These are phyloP conservation scores for Darevskia mixta DNA, from an alignment of 2,797 vertebrate species.

Conservation along the genomic window DNA sequence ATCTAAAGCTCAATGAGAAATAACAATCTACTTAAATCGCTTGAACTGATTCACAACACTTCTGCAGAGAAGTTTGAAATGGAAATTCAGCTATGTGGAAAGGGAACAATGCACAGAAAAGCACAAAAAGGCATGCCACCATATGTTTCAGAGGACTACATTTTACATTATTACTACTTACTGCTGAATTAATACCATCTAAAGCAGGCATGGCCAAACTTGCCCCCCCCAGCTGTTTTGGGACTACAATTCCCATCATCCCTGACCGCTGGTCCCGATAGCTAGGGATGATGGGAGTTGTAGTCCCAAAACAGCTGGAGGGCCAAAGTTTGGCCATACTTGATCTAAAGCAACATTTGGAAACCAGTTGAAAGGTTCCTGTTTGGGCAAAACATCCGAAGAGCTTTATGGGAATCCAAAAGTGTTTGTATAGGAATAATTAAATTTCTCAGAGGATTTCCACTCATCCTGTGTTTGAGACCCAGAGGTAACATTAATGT, in stretches of 20 bases:
- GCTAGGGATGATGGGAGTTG: too few species aligned
- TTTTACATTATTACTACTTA: background rate
- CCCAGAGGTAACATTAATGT: background rate
- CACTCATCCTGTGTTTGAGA: background rate
- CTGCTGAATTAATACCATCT: background rate
- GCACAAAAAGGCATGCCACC: background rate
- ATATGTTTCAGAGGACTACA: background rate
- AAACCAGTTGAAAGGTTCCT: background rate
- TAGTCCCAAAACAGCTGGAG: too few species aligned
- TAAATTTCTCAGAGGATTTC: background rate
- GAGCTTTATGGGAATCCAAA: background rate
- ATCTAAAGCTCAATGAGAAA: constrained; percentile 12
- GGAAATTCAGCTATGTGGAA: constrained; percentile 6
- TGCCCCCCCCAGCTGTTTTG: too few species aligned
- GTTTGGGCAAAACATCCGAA: background rate
- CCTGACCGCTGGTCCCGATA: too few species aligned
- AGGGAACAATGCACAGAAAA: background rate
- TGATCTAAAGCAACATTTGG: background rate
- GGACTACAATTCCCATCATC: too few species aligned
- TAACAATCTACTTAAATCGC: constrained; percentile 3
- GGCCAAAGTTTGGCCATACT: too few species aligned
- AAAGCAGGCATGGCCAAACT: background rate
- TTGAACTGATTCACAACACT: background rate
- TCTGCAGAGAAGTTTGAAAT: background rate
- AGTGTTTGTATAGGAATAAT: background rate